A percentile compares a stretch with the other conserved stretches of the same genome.
phyloP scores from a whole-genome alignment of 2,113 vertebrate genomes.

The Callionymus lyra region DNA sequence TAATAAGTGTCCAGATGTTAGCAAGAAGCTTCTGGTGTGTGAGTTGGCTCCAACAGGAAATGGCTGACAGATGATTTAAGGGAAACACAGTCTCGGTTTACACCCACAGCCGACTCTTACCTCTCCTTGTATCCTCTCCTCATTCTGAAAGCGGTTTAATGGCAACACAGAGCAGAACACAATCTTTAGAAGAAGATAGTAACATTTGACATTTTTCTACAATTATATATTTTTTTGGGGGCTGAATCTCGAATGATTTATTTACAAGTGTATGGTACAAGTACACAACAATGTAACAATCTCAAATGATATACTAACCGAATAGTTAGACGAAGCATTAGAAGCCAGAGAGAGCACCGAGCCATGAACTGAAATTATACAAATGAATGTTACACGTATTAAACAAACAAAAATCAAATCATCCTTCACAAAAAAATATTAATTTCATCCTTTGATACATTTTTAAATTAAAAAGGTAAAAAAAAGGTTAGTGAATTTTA shows the following conservation, averaged over 20 bases:
- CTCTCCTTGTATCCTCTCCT: constrained; percentile 98
- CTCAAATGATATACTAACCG: constrained; percentile 71
- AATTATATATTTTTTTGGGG: too few species aligned
- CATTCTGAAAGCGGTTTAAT: constrained; percentile 75
- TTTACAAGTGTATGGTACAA: too few species aligned
- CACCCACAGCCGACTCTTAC: constrained; percentile 62
- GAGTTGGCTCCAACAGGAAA: constrained; percentile 18
- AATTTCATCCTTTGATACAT: too few species aligned
- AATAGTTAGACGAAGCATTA: constrained; percentile 92
- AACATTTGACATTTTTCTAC: too few species aligned
- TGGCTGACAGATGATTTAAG: constrained; percentile 15
- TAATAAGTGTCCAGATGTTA: background rate
- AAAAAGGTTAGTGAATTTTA: too few species aligned
- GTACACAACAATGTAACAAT: too few species aligned
- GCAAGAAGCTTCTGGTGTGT: constrained; percentile 7
- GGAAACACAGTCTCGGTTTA: constrained; percentile 10
- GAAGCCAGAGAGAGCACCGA: constrained; percentile 95
- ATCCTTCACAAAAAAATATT: too few species aligned
- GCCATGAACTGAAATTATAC: constrained; percentile 81
- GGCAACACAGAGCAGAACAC: constrained; percentile 11
- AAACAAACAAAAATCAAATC: background rate
- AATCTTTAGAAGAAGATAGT: background rate
- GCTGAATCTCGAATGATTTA: too few species aligned
- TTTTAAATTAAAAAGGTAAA: too few species aligned
- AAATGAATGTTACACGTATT: background rate